Conservation (phyloP, 2,888 invertebrate genomes). For the Phragmatobia fuliginosa region DNA sequence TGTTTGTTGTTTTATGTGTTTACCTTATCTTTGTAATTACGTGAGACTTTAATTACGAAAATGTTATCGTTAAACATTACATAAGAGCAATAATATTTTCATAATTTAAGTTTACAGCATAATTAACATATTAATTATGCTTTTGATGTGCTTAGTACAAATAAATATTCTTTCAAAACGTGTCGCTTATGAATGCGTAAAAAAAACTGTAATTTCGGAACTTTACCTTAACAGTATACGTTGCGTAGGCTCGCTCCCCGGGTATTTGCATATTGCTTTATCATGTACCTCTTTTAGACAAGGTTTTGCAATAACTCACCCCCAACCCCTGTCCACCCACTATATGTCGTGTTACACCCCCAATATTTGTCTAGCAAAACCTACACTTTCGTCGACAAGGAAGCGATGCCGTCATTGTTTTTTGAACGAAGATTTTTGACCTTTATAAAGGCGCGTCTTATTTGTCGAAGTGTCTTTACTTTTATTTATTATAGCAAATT, state of each 20-base stretch:
- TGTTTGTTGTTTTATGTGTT: too few species aligned
- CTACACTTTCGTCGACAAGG: background rate
- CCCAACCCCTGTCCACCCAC: constrained; percentile 7
- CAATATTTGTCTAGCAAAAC: constrained; percentile 16
- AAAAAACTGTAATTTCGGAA: constrained; percentile 1
- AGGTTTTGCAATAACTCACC: constrained; percentile 64
- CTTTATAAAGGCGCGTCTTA: background rate
- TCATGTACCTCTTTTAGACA: constrained; percentile 63
- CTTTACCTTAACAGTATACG: constrained; percentile 23
- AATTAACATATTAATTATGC: too few species aligned
- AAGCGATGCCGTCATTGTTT: constrained; percentile 3
- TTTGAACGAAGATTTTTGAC: constrained; percentile 1
- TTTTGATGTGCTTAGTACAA: too few species aligned
- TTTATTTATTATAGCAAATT: background rate
- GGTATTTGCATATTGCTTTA: constrained; percentile 71
- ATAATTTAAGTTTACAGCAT: too few species aligned
- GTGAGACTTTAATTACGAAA: too few species aligned
- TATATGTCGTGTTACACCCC: constrained; percentile 15
- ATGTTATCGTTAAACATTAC: too few species aligned
- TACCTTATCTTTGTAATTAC: too few species aligned
- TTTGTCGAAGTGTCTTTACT: background rate
- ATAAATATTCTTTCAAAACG: background rate
- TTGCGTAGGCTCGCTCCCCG: constrained; percentile 33
- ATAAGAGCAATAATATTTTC: too few species aligned
- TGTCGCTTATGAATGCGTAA: background rate